Evolutionary conservation across 2,888 invertebrate species (phyloP).

Genomic region (Gonocerus acuteangulatus): DNA sequence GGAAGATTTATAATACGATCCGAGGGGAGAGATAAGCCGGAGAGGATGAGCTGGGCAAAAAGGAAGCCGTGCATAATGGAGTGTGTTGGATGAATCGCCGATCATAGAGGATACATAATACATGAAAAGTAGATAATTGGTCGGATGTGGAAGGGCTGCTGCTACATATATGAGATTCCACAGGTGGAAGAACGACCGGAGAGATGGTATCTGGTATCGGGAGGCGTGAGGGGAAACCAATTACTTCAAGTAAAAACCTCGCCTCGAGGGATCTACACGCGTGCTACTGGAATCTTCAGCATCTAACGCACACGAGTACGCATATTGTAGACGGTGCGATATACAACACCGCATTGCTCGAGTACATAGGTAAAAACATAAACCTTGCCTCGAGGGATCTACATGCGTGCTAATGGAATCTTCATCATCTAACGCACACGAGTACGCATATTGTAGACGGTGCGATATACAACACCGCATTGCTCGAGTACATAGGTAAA

Average conservation of each 20-base stretch:
- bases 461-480: too few relatives aligned
- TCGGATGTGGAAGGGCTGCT: background rate
- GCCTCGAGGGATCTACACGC: background rate
- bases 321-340: too few relatives aligned
- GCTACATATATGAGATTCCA: slow-evolving; percentile 20
- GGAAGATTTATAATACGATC: slow-evolving; percentile 7
- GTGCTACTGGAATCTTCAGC: background rate
- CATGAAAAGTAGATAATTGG: slow-evolving; percentile 15
- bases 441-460: too few relatives aligned
- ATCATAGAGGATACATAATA: slow-evolving; percentile 11
- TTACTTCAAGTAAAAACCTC: slow-evolving; percentile 2
- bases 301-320: too few relatives aligned
- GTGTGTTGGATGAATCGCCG: background rate
- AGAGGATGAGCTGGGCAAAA: slow-evolving; percentile 6
- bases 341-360: too few relatives aligned
- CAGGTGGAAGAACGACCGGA: background rate
- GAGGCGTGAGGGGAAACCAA: background rate
- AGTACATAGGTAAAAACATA: too few relatives aligned
- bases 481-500: too few relatives aligned
- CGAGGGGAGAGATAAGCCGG: background rate
- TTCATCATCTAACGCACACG: too few relatives aligned
- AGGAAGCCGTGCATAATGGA: slow-evolving; percentile 2
- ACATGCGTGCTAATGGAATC: background rate
- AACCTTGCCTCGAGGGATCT: background rate
- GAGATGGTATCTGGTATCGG: slow-evolving; percentile 5